phyloP scores from a whole-genome alignment of 2,113 vertebrate genomes.

The Platysteira castanea region DNA sequence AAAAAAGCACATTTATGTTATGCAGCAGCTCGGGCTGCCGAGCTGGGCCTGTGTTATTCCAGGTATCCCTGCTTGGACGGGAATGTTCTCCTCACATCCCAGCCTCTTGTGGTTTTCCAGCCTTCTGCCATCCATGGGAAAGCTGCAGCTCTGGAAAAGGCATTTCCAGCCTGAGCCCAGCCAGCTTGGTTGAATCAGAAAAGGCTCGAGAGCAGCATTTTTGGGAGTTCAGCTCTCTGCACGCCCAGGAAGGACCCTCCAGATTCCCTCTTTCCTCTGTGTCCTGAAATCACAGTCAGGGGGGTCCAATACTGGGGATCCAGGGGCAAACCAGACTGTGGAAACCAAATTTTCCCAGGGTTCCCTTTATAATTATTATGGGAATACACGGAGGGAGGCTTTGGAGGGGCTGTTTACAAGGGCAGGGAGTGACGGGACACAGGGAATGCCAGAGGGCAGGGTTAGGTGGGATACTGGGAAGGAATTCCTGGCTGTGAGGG shows the following conservation, averaged over 20 bases:
- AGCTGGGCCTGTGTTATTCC: neutral
- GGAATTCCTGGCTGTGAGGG: neutral
- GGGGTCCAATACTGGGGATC: rapidly evolving
- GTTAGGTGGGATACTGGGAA: neutral
- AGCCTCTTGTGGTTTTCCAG: neutral
- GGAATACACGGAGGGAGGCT: rapidly evolving
- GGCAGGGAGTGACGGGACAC: neutral
- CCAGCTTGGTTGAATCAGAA: too few species aligned
- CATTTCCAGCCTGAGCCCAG: neutral
- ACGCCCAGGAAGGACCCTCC: neutral
- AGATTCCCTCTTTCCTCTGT: too few species aligned
- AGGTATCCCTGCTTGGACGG: neutral
- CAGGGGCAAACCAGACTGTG: neutral
- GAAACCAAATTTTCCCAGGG: neutral
- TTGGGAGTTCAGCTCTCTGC: neutral
- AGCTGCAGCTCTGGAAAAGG: neutral
- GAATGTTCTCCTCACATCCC: neutral
- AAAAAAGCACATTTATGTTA: neutral
- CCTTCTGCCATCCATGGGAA: neutral
- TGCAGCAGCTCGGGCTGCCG: neutral
- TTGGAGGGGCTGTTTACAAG: neutral
- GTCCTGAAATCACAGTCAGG: neutral
- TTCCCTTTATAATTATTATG: rapidly evolving
- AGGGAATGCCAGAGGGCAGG: neutral
- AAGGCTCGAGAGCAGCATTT: too few species aligned